Conservation (phyloP, 2,797 vertebrate species). For the Bradypus variegatus region DNA sequence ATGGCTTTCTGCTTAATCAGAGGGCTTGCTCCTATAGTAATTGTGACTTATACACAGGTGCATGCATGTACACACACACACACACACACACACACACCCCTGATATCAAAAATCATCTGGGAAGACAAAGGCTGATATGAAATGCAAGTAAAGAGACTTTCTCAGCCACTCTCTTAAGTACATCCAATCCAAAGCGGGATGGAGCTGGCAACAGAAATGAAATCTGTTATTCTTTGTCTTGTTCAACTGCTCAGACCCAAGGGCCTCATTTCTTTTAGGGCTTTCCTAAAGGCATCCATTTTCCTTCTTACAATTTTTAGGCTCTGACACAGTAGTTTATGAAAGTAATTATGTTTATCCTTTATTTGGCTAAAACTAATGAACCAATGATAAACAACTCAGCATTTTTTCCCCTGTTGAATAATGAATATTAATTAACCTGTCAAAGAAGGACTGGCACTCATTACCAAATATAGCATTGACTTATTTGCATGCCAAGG, state of each 20-base stretch:
- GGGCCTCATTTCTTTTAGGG: background rate
- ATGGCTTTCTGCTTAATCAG: background rate
- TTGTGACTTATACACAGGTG: accelerated
- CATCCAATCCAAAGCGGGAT: accelerated
- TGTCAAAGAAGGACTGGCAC: conserved; percentile 64
- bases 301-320: conserved; percentile 42
- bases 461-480: background rate
- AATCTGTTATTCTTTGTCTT: background rate
- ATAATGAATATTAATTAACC: conserved; percentile 77
- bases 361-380: conserved; percentile 76
- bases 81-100: background rate
- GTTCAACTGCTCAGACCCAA: background rate
- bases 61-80: background rate
- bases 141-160: background rate
- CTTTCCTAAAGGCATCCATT: conserved; percentile 24
- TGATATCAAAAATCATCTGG: accelerated
- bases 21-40: accelerated
- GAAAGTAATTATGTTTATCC: conserved; percentile 71
- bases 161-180: background rate
- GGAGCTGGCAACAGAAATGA: background rate
- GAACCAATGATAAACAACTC: conserved; percentile 74
- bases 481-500: background rate
- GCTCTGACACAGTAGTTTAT: conserved; percentile 64
- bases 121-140: background rate
- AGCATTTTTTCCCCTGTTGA: conserved; percentile 64